Percentiles rank a stretch among this genome's conserved stretches.
Evolutionary conservation across 2,113 vertebrate genomes (phyloP).

Genomic region (Oryzias celebensis): DNA sequence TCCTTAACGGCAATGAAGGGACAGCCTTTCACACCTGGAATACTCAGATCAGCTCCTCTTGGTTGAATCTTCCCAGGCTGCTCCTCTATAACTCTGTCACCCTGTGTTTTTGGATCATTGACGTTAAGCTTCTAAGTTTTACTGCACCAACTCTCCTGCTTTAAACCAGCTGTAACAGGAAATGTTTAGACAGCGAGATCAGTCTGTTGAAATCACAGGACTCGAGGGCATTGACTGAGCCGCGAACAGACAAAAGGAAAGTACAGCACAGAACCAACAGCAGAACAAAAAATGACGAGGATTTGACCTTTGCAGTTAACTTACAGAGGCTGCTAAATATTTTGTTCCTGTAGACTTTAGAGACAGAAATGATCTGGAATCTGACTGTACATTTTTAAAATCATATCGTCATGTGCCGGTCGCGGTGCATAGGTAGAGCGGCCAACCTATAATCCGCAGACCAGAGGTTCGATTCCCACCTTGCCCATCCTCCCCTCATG

Average conservation of each 20-base stretch:
- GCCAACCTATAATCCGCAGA: too few relatives aligned
- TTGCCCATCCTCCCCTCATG: too few relatives aligned
- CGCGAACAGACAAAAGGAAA: conserved; percentile 18
- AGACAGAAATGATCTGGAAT: too few relatives aligned
- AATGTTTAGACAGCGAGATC: conserved; percentile 74
- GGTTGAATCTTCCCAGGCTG: conserved; percentile 14
- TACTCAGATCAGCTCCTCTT: background rate
- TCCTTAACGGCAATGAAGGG: conserved; percentile 32
- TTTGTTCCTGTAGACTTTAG: too few relatives aligned
- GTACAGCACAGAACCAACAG: conserved; percentile 1
- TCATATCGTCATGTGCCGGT: too few relatives aligned
- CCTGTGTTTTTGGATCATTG: conserved; percentile 4
- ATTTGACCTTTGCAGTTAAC: conserved; percentile 1
- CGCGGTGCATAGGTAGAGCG: too few relatives aligned
- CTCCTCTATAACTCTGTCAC: conserved; percentile 31
- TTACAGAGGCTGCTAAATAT: conserved; percentile 8
- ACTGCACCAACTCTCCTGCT: conserved; percentile 57
- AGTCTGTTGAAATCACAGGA: conserved; percentile 55
- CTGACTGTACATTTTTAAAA: too few relatives aligned
- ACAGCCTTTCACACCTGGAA: conserved; percentile 26
- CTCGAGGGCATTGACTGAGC: conserved; percentile 46
- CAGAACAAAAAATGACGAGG: conserved; percentile 6
- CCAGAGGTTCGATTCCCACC: too few relatives aligned
- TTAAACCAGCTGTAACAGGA: conserved; percentile 60
- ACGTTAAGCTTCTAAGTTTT: conserved; percentile 46